phyloP scores from a whole-genome alignment of 2,888 invertebrate species.

The Pterostichus niger region DNA sequence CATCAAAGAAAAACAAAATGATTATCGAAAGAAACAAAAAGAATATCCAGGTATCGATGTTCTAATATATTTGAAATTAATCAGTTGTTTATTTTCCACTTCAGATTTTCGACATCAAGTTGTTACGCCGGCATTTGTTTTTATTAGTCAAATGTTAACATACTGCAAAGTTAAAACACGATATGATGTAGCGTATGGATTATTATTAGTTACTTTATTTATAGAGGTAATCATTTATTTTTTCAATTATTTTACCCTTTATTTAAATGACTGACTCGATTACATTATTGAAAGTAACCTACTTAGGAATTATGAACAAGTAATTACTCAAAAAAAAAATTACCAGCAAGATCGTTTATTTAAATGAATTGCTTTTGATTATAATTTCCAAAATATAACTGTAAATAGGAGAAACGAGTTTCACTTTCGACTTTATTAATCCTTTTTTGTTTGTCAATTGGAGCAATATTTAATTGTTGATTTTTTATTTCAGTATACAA shows the following conservation, averaged over 20 bases:
- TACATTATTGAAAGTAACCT: too few species aligned
- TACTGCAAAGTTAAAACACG: constrained; percentile 82
- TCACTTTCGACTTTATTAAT: too few species aligned
- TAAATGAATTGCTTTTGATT: constrained; percentile 25
- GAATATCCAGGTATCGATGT: constrained; percentile 84
- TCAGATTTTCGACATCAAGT: constrained; percentile 95
- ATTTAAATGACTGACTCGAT: too few species aligned
- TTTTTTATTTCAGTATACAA: constrained; percentile 83
- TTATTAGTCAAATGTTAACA: constrained; percentile 89
- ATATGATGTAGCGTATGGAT: constrained; percentile 86
- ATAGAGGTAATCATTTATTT: constrained; percentile 82
- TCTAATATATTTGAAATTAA: constrained; percentile 89
- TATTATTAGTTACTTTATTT: constrained; percentile 86
- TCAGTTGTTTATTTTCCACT: constrained; percentile 90
- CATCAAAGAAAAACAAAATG: constrained; percentile 85
- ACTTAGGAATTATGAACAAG: too few species aligned
- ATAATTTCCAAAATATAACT: too few species aligned
- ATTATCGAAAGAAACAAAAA: constrained; percentile 81
- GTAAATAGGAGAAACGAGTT: too few species aligned
- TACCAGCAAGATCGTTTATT: too few species aligned
- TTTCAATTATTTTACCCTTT: constrained; percentile 32
- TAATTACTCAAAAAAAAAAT: too few species aligned
- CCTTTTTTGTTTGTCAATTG: too few species aligned
- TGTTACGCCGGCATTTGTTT: constrained; percentile 90
- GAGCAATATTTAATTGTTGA: too few species aligned